Evolutionary conservation across 2,113 vertebrate genomes (phyloP).

Genomic region (Myiagra hebetior): DNA sequence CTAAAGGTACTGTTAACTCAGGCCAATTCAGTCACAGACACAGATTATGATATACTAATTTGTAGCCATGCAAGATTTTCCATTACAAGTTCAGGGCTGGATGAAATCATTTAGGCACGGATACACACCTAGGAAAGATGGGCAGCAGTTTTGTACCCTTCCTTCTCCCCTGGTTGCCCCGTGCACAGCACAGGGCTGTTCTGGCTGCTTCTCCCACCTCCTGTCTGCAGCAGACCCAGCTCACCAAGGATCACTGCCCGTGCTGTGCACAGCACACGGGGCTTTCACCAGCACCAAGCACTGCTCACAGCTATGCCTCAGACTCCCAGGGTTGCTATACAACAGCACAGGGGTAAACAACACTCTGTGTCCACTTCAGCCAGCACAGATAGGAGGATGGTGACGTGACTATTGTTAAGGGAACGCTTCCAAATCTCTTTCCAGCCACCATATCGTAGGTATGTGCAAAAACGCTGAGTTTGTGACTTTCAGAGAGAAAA

Average conservation of each 20-base stretch:
- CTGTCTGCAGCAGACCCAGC: background rate
- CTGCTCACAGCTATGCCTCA: rapidly evolving
- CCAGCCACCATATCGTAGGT: background rate
- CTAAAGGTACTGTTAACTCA: conserved; percentile 26
- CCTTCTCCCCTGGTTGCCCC: background rate
- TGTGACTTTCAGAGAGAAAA: background rate
- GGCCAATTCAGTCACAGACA: conserved; percentile 30
- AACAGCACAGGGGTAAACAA: background rate
- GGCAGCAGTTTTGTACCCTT: background rate
- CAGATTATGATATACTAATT: background rate
- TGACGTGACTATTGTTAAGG: background rate
- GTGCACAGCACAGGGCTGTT: rapidly evolving
- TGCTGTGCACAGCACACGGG: rapidly evolving
- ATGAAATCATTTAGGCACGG: background rate
- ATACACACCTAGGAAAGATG: background rate
- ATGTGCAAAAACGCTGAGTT: rapidly evolving
- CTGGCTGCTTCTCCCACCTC: background rate
- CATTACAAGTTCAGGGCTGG: background rate
- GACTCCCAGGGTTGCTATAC: background rate
- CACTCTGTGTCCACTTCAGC: background rate
- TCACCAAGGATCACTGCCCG: rapidly evolving
- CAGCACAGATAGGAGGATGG: background rate
- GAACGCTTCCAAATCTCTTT: background rate
- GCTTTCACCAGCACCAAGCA: background rate
- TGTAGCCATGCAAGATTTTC: conserved; percentile 21